Percentiles rank a stretch among this genome's conserved stretches.
Conservation (phyloP, 2,888 invertebrate species). For the Agrotis exclamationis region DNA sequence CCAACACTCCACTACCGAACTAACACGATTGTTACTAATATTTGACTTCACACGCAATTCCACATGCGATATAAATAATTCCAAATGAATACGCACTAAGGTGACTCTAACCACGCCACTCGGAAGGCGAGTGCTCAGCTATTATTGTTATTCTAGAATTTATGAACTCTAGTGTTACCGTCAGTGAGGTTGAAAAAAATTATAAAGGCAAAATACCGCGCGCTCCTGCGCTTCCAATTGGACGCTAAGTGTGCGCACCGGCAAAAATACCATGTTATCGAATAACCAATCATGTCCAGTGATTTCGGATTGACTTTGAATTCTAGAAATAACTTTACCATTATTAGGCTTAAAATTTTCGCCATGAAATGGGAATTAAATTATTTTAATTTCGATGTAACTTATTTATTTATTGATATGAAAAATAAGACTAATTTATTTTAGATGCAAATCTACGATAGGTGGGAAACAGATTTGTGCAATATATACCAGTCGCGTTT, state of each 20-base stretch:
- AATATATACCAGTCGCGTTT: constrained; percentile 69
- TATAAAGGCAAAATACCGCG: constrained; percentile 20
- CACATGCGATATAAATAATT: constrained; percentile 23
- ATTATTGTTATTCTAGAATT: constrained; percentile 42
- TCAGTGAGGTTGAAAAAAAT: constrained; percentile 26
- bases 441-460: constrained; percentile 63
- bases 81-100: constrained; percentile 33
- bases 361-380: constrained; percentile 74
- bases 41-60: constrained; percentile 28
- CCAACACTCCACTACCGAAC: constrained; percentile 12
- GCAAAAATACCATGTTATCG: constrained; percentile 15
- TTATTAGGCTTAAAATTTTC: constrained; percentile 62
- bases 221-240: constrained; percentile 17
- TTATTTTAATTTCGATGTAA: constrained; percentile 62
- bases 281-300: constrained; percentile 38
- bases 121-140: constrained; percentile 35
- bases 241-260: constrained; percentile 1
- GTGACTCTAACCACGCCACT: constrained; percentile 20
- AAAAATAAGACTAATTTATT: constrained; percentile 72
- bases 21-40: constrained; percentile 23
- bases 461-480: constrained; percentile 72
- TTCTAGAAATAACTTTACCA: constrained; percentile 64
- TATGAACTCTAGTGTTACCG: constrained; percentile 30
- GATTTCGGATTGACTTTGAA: constrained; percentile 54
- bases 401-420: constrained; percentile 69